Base-by-base conservation (phyloP, 2,888 invertebrate genomes). In the Dynastes grantii region DNA sequence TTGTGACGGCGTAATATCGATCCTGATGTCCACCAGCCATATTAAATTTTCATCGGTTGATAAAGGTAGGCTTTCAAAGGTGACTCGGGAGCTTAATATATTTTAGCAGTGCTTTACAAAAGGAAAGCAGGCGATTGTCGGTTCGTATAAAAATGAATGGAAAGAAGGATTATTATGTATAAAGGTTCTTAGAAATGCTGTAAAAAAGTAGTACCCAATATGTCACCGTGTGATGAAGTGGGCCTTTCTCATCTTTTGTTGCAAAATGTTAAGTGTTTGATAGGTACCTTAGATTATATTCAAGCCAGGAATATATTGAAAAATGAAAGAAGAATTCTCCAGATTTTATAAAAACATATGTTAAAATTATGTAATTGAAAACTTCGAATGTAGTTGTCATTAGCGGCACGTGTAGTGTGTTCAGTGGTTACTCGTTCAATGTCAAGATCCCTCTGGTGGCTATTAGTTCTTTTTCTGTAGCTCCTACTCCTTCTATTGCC, bases 1-100 rank as follows among this genome's bases (percentile, higher is more conserved):
- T 45, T 45, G 55, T 22, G 55, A 58, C 22, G 5, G 22, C 16
- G 6, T 58, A 58, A 58, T 27, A 58, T 58, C 55, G 55, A 58
- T 58, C 55, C 6, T 27, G 22, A 22, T 58, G 55, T 8, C 22
- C 55, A 58, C 27, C 8, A 58, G 55, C n/a, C 53, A 64, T 53
- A 76, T 76, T 64, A 76, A 76, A 63, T 64, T 76, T 76, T 76
- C 58, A 63, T 76, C 64, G 32, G 32, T 65, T 76, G 64, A 76
- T 76, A 63, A 40, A 76, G 40, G 63, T 29, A 16, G 16, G 27
- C 49, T 76, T 76, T 63, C 45, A 64, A 49, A 53, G 22, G 37
- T 53, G 53, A 71, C 71, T 32, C 16, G 51, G 9, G 27, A 71
- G 37, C 71, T 71, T 71, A 71, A 64, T 64, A 40, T 37, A 64